Percentiles rank a stretch among this genome's conserved stretches.
These are phyloP conservation scores for Actinostola sp. DNA, from an alignment of 92 coral and sea anemone species.

Conservation along the genomic window DNA sequence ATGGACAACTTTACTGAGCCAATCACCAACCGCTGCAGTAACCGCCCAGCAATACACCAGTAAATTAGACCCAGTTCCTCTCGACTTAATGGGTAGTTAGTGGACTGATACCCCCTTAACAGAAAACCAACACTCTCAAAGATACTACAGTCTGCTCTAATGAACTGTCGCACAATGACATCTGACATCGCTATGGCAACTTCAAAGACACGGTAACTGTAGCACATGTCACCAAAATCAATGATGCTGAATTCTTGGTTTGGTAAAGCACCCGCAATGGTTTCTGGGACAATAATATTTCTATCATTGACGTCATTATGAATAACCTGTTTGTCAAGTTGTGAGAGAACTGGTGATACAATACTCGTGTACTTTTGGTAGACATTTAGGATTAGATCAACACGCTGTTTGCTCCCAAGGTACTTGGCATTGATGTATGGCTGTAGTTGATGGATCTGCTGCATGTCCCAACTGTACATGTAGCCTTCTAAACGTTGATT, in stretches of 20 bases:
- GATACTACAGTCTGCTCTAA: slow-evolving; percentile 16
- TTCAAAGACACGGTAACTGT: slow-evolving; percentile 67
- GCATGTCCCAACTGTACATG: slow-evolving; percentile 40
- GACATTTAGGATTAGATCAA: slow-evolving; percentile 12
- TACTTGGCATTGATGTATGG: slow-evolving; percentile 27
- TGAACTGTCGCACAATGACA: slow-evolving; percentile 18
- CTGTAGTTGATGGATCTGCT: slow-evolving; percentile 12
- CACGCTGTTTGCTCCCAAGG: slow-evolving; percentile 16
- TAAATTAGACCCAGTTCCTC: slow-evolving; percentile 39
- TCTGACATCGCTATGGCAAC: slow-evolving; percentile 70
- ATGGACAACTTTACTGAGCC: slow-evolving; percentile 39
- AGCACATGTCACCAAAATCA: slow-evolving; percentile 70
- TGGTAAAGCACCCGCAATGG: background rate
- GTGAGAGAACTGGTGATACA: slow-evolving; percentile 44
- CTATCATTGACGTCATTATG: slow-evolving; percentile 62
- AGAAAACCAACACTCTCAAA: slow-evolving; percentile 7
- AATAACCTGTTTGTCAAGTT: slow-evolving; percentile 56
- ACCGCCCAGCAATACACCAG: slow-evolving; percentile 67
- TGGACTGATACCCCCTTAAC: slow-evolving; percentile 66
- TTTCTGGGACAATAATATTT: slow-evolving; percentile 48
- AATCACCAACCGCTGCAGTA: slow-evolving; percentile 39
- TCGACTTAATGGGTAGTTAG: slow-evolving; percentile 24
- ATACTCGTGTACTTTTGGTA: slow-evolving; percentile 29
- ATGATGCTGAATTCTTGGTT: slow-evolving; percentile 31
- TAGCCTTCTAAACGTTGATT: slow-evolving; percentile 26